Evolutionary conservation across 2,113 vertebrate species (phyloP), one percentile per base, ranked within the genome.

Genomic region (Hyperoodon ampullatus): DNA sequence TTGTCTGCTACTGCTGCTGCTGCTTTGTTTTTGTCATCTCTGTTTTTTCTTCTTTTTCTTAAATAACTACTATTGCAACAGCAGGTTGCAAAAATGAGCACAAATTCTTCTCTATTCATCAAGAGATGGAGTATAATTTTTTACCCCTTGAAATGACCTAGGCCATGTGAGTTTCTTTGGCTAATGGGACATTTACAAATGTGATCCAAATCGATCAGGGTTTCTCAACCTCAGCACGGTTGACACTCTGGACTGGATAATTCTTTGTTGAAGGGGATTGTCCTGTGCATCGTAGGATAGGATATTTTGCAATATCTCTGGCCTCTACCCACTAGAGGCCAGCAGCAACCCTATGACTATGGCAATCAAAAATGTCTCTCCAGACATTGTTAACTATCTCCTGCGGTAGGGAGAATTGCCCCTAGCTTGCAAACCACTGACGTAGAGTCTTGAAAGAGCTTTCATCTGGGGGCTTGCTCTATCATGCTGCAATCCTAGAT

Each of bases 331-430:
- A 72, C 16, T 16, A 53, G 33, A 30, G 82, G 35, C 19, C 24
- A n/a, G 19, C 39, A 30, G 6, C 66, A 81, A 60, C 5, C 28
- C 13, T 93, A 63, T 39, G 63, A 42, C 47, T 81, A 15, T 75
- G 24, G 21, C 28, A 66, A 65, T 72, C 19, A 87, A 74, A 92
- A 88, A 63, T 42, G 1, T 50, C 72, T 89, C n/a, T 95, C 14
- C 5, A 55, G 11, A 88, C 7, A 55, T 18, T 70, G 24, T 55
- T 33, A 55, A 81, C 16, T 47, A 74, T n/a, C 19, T 50, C 11
- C 16, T 30, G 13, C 1, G 3, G 18, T 33, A 55, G 30, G 44
- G 1, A 3, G 16, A 18, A 35, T 39, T 53, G 39, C 1, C 15
- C 15, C 2, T 30, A 63, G 4, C 9, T 90, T 92, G 18, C 60